These are phyloP conservation scores for Ophthalmolycus amberensis DNA, from an alignment of 2,113 vertebrate species.

Conservation along the genomic window DNA sequence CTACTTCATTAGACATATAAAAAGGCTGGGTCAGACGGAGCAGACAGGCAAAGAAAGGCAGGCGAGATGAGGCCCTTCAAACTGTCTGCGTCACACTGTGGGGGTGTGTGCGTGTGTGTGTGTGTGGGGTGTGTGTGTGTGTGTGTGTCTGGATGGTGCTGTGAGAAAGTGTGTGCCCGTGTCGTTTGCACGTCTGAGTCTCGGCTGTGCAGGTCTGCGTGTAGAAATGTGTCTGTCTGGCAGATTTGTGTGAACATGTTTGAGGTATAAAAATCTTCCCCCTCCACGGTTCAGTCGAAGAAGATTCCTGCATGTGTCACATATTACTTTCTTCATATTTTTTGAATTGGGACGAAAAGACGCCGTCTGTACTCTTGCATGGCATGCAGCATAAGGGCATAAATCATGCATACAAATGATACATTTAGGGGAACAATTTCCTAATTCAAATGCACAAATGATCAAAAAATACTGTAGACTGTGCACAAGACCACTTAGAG, in stretches of 20 bases:
- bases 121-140: slow-evolving; percentile 71
- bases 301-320: not conserved
- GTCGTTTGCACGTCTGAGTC: slow-evolving; percentile 74
- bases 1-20: slow-evolving; percentile 82
- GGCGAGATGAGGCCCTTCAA: slow-evolving; percentile 82
- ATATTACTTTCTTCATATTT: not conserved
- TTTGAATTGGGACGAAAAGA: not conserved
- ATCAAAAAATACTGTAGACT: not conserved
- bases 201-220: slow-evolving; percentile 37
- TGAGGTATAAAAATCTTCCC: not conserved
- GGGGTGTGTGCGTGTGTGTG: slow-evolving; percentile 44
- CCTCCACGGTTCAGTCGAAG: not conserved
- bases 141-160: slow-evolving; percentile 62
- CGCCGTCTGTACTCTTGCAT: not conserved
- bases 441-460: not conserved
- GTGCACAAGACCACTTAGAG: not conserved
- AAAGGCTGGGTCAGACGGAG: slow-evolving; percentile 77
- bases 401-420: not conserved
- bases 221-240: slow-evolving; percentile 60
- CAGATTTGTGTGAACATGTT: slow-evolving; percentile 7
- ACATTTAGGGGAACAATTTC: not conserved
- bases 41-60: slow-evolving; percentile 81
- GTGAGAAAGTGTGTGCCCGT: slow-evolving; percentile 70
- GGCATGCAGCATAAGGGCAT: not conserved
- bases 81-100: slow-evolving; percentile 74